Base-by-base conservation (phyloP, 2,113 vertebrate genomes). In the Sinocyclocheilus maitianheensis region DNA sequence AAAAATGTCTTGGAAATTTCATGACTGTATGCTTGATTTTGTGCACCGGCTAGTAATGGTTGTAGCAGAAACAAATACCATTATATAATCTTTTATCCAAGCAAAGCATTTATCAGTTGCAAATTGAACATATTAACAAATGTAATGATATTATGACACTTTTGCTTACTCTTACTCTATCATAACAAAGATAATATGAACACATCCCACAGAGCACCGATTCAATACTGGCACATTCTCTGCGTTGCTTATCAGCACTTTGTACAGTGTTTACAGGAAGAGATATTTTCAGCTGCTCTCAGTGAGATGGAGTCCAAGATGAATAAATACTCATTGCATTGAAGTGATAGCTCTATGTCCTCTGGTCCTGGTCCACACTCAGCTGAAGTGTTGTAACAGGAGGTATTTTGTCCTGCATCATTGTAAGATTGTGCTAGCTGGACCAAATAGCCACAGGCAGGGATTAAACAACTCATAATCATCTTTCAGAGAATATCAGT, bases 251-350 rank as follows among this genome's bases (percentile, higher is more conserved):
- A 77, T 77, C 48, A 77, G 48, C 48, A 77, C 75, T 34, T 55
- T 77, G 26, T 53, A 55, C 75, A 30, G 48, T 77, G 46, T 48
- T 77, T 77, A 77, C n/a, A 53, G 74, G 24, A 77, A 55, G 75
- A 77, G 14, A 77, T 77, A 77, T 77, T 77, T 77, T 20, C 48
- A 77, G 75, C 75, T 55, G 26, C 48, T 77, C 75, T 34, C 48
- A 77, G 14, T 55, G 48, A 77, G 48, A 55, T 53, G 14, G 7
- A 53, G 24, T 77, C 75, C 46, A 77, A 55, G 75, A 77, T 77
- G 26, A 20, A 77, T 77, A 34, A 77, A 77, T 77, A 77, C 24
- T 77, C 48, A 18, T 26, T 77, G 26, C 75, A 77, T 55, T 77
- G 48, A 53, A 18, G 9, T 55, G 75, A 77, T 30, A 77, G 75